Conservation (phyloP, 2,797 vertebrate genomes). For the Hypotaenidia philippensis region DNA sequence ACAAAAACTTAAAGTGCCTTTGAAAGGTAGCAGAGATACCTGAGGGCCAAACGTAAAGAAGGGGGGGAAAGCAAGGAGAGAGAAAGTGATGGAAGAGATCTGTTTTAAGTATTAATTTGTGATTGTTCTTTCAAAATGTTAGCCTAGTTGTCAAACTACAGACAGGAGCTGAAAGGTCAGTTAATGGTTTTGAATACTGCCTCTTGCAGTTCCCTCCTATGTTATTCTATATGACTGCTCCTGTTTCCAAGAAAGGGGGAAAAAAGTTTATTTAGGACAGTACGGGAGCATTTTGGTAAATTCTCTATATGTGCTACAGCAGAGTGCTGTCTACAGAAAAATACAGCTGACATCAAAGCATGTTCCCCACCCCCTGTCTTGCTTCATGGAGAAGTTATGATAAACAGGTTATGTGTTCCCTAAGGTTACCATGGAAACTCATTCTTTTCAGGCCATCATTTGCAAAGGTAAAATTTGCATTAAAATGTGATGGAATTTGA, state of each 20-base stretch:
- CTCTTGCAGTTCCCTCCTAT: conserved; percentile 45
- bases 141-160: conserved; percentile 13
- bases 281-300: conserved; percentile 13
- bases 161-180: conserved; percentile 28
- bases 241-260: neutral
- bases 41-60: neutral
- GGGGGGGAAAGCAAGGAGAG: neutral
- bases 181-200: conserved; percentile 13
- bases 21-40: conserved; percentile 35
- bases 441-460: conserved; percentile 83
- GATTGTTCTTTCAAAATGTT: conserved; percentile 35
- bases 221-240: neutral
- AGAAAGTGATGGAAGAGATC: neutral
- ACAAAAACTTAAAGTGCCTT: neutral
- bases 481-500: conserved; percentile 83
- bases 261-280: conserved; percentile 69
- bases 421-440: conserved; percentile 84
- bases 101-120: conserved; percentile 16
- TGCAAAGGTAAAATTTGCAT: conserved; percentile 87
- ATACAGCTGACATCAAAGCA: conserved; percentile 76
- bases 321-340: conserved; percentile 71
- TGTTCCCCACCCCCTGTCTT: conserved; percentile 68
- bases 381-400: conserved; percentile 79
- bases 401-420: conserved; percentile 83
- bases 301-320: conserved; percentile 46